phyloP scores from a whole-genome alignment of 2,797 vertebrate species.

The Sebastes matsubarae region DNA sequence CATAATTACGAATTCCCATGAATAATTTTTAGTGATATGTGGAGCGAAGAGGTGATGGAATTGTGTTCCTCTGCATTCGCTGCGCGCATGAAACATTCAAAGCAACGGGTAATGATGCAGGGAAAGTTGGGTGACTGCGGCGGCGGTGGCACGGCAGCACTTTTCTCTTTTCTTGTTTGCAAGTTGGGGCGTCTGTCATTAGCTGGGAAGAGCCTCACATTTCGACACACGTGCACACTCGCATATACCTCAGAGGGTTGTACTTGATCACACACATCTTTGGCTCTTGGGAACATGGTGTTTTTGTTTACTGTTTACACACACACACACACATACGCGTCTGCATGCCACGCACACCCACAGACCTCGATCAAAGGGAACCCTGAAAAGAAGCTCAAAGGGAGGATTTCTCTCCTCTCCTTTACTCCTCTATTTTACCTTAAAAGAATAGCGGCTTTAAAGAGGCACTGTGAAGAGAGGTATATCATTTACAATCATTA shows the following conservation, averaged over 20 bases:
- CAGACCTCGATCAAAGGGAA: conserved; percentile 61
- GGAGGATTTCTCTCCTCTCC: conserved; percentile 32
- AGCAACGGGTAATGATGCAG: conserved; percentile 43
- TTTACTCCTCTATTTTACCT: conserved; percentile 33
- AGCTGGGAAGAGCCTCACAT: conserved; percentile 9
- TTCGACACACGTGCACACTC: not conserved
- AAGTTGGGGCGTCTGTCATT: conserved; percentile 11
- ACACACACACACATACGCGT: not conserved
- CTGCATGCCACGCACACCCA: not conserved
- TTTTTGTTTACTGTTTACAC: conserved; percentile 44
- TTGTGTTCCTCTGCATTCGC: conserved; percentile 29
- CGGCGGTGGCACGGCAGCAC: not conserved
- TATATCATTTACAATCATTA: conserved; percentile 62
- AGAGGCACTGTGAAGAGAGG: conserved; percentile 33
- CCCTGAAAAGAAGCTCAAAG: conserved; percentile 56
- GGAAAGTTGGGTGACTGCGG: conserved; percentile 8
- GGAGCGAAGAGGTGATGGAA: conserved; percentile 48
- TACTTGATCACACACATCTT: conserved; percentile 38
- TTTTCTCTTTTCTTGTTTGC: conserved; percentile 19
- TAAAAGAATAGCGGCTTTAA: conserved; percentile 59
- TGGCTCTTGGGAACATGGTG: conserved; percentile 17
- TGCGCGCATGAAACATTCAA: conserved; percentile 15
- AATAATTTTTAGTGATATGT: conserved; percentile 46
- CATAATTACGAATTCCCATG: conserved; percentile 51
- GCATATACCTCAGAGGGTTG: not conserved